Percentiles rank a stretch among this genome's conserved stretches.
Evolutionary conservation across 37 sponge, comb jelly and placozoan species (phyloP).

Genomic region (Sycon ciliatum): DNA sequence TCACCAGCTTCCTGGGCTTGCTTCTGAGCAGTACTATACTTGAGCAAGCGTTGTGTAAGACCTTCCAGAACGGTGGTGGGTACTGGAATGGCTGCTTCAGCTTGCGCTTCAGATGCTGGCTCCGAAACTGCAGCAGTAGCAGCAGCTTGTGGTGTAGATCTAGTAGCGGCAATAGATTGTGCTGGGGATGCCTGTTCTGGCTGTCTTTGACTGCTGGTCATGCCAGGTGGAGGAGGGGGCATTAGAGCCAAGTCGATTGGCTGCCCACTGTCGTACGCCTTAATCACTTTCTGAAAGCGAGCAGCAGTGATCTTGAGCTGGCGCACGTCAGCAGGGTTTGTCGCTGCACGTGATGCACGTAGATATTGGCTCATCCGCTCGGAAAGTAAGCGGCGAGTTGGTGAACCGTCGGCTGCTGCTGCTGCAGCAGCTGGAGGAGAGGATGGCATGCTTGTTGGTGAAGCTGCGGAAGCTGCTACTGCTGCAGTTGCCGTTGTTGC

Average conservation of each 20-base stretch:
- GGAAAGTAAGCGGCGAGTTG: too few relatives aligned
- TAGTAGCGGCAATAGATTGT: too few relatives aligned
- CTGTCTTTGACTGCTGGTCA: too few relatives aligned
- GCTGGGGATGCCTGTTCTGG: too few relatives aligned
- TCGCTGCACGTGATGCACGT: too few relatives aligned
- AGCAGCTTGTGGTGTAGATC: background rate
- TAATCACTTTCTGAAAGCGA: constrained; percentile 41
- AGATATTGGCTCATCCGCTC: too few relatives aligned
- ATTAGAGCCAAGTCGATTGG: constrained; percentile 49
- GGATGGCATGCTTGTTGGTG: too few relatives aligned
- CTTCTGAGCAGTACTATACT: constrained; percentile 35
- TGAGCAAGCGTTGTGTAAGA: constrained; percentile 45
- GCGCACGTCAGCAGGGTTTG: constrained; percentile 13
- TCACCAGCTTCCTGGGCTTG: constrained; percentile 73
- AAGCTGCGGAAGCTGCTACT: too few relatives aligned
- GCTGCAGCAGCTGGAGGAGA: too few relatives aligned
- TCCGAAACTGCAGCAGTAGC: background rate
- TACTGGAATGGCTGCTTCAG: constrained; percentile 36
- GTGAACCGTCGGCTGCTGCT: too few relatives aligned
- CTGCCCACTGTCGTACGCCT: constrained; percentile 40
- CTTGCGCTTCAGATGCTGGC: background rate
- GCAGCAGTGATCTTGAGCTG: constrained; percentile 40
- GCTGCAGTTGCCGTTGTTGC: too few relatives aligned
- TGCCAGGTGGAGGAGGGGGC: constrained; percentile 73
- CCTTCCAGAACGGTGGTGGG: constrained; percentile 66